A percentile compares a stretch with the other conserved stretches of the same genome.
These are phyloP conservation scores for Acleris laterana DNA, from an alignment of 2,888 invertebrate species.

Conservation along the genomic window DNA sequence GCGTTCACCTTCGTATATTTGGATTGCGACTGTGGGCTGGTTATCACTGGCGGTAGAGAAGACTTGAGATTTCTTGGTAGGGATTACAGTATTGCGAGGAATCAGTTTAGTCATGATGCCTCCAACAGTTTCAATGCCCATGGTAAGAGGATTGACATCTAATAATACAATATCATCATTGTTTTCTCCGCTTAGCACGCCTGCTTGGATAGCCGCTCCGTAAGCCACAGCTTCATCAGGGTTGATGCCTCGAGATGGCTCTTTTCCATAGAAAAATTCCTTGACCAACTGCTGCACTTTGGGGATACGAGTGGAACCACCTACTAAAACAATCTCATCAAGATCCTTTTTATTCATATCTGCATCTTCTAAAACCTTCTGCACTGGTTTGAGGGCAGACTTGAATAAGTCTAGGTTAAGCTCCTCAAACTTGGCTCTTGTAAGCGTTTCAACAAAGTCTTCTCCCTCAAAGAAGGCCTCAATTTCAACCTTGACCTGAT, in stretches of 20 bases:
- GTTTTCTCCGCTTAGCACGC: slow-evolving; percentile 98
- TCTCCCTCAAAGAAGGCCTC: slow-evolving; percentile 99
- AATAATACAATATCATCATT: slow-evolving; percentile 93
- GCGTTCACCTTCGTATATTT: slow-evolving; percentile 99
- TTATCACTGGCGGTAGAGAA: slow-evolving; percentile 99
- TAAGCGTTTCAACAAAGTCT: slow-evolving; percentile 98
- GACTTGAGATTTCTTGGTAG: slow-evolving; percentile 99
- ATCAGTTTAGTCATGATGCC: slow-evolving; percentile 99
- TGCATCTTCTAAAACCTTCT: slow-evolving; percentile 98
- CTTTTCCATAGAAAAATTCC: slow-evolving; percentile 97
- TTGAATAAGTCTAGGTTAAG: slow-evolving; percentile 96
- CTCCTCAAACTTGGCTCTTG: slow-evolving; percentile 99
- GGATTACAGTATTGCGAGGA: slow-evolving; percentile 98
- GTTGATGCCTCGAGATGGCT: slow-evolving; percentile 98
- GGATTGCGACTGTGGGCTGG: slow-evolving; percentile 99
- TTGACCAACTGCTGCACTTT: slow-evolving; percentile 97
- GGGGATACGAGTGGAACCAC: slow-evolving; percentile 99
- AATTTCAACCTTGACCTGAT: slow-evolving; percentile 98
- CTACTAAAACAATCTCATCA: slow-evolving; percentile 99
- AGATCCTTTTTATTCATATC: slow-evolving; percentile 99
- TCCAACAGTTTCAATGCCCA: slow-evolving; percentile 99
- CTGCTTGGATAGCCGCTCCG: slow-evolving; percentile 99
- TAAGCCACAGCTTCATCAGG: slow-evolving; percentile 99
- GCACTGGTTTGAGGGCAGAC: slow-evolving; percentile 97
- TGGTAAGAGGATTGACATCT: slow-evolving; percentile 99